These are phyloP conservation scores for Germaria angustata DNA, from an alignment of 2,888 invertebrate genomes.

Conservation along the genomic window DNA sequence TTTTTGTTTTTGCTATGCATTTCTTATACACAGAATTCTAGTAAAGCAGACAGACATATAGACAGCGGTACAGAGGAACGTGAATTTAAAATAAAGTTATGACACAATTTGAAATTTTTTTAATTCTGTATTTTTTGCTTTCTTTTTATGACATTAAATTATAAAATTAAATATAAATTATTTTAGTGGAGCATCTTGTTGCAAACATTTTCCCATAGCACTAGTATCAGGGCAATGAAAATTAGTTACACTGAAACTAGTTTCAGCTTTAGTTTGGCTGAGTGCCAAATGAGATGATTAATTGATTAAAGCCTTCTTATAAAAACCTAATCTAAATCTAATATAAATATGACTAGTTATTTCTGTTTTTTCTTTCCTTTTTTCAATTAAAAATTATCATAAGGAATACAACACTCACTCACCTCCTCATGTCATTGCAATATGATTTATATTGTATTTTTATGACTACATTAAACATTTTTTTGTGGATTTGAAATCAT, in stretches of 20 bases:
- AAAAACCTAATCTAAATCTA: too few species aligned
- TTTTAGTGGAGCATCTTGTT: conserved; percentile 46
- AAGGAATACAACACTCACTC: neutral
- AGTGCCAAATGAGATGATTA: neutral
- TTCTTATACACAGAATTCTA: neutral
- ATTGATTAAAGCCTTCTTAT: neutral
- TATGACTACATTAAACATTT: neutral
- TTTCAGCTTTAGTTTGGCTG: neutral
- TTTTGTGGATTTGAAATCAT: neutral
- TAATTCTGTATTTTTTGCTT: neutral
- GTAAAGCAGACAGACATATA: neutral
- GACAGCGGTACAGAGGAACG: too few species aligned
- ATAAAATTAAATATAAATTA: conserved; percentile 33
- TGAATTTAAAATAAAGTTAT: too few species aligned
- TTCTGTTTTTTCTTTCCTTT: neutral
- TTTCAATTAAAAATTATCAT: neutral
- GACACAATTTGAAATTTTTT: conserved; percentile 50
- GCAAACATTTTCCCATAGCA: conserved; percentile 42
- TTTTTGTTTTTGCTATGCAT: neutral
- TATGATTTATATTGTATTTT: neutral
- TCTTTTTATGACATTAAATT: conserved; percentile 32
- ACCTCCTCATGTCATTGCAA: neutral
- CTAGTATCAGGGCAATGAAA: neutral
- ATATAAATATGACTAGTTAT: neutral
- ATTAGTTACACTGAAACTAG: neutral